A percentile compares a stretch with the other conserved stretches of the same genome.
phyloP scores from a whole-genome alignment of 2,888 invertebrate genomes.

The Oscheius onirici region DNA sequence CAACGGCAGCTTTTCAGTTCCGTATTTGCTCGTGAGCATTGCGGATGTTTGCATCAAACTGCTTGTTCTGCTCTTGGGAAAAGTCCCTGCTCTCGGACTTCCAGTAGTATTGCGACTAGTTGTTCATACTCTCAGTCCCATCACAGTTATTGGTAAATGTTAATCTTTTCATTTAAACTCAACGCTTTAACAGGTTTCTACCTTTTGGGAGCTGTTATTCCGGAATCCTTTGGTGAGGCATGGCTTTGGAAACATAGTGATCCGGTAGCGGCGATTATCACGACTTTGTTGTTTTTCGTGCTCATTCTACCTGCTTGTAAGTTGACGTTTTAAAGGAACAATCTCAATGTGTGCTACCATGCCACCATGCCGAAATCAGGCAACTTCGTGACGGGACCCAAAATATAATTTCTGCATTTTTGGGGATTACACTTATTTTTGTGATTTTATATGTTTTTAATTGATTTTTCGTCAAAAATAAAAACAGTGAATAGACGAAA shows the following conservation, averaged over 20 bases:
- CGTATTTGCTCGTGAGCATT: conserved; percentile 15
- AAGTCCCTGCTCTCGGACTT: conserved; percentile 21
- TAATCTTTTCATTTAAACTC: background rate
- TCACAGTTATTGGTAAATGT: conserved; percentile 21
- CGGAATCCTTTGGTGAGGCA: conserved; percentile 10
- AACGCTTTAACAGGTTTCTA: conserved; percentile 15
- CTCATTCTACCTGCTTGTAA: conserved; percentile 29
- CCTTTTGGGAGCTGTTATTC: background rate
- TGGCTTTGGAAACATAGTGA: conserved; percentile 29
- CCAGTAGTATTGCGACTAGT: background rate
- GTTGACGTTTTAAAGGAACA: background rate
- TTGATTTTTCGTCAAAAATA: too few relatives aligned
- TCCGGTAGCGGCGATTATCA: conserved; percentile 9
- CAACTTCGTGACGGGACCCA: too few relatives aligned
- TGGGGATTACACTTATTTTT: too few relatives aligned
- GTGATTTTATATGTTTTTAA: too few relatives aligned
- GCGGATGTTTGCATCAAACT: conserved; percentile 10
- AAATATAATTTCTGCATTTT: too few relatives aligned
- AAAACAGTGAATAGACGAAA: too few relatives aligned
- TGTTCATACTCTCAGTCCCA: conserved; percentile 11
- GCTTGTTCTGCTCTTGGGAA: conserved; percentile 10
- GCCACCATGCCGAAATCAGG: too few relatives aligned
- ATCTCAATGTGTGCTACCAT: too few relatives aligned
- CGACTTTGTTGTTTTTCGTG: background rate
- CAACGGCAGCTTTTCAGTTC: background rate